Evolutionary conservation across 2,888 invertebrate genomes (phyloP), one percentile per base, ranked within the genome.

Genomic region (Andrena haemorrhoa): DNA sequence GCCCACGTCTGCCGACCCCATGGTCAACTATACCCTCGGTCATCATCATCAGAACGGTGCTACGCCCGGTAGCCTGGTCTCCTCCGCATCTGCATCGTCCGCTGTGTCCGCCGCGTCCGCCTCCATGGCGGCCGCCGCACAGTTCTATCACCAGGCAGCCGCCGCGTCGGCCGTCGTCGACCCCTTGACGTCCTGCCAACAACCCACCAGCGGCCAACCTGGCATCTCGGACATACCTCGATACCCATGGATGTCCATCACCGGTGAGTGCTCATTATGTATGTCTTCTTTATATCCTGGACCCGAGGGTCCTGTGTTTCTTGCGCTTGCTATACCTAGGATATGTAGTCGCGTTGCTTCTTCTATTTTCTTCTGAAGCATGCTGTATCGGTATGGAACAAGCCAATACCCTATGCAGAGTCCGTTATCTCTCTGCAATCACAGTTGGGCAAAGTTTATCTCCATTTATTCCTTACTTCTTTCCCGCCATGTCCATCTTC

Each of bases 211-310:
- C 82, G 97, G 97, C 84, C 98, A 98, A 94, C 97, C 98, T 78
- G 93, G 94, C 41, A 96, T 98, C 93, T 97, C 98, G 68, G 98
- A 98, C 95, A 97, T 98, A 94, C 98, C 98, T 75, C 96, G 98
- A 93, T 98, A 98, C 94, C 98, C 98, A 66, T 98, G 98, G 98
- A 98, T 98, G 98, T 97, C 98, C 93, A 98, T 98, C 94, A 98
- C 98, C 95, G 98, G 98, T 98, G 96, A 97, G 96, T 95, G 23
- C 23, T 23, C 61, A 41, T 41, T 8, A 8, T 10, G 2, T 29
- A n/a, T 0, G 7, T 20, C 2, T 0, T 70, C 26, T n/a, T 23
- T 35, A 16, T 41, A 41, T 47, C 33, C 12, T 60, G 2, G 10
- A 26, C 7, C 41, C 41, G 41, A 12, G 41, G 41, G 41, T 41